Conservation (phyloP, 1,140 invertebrate genomes). For the Maniola jurtina region DNA sequence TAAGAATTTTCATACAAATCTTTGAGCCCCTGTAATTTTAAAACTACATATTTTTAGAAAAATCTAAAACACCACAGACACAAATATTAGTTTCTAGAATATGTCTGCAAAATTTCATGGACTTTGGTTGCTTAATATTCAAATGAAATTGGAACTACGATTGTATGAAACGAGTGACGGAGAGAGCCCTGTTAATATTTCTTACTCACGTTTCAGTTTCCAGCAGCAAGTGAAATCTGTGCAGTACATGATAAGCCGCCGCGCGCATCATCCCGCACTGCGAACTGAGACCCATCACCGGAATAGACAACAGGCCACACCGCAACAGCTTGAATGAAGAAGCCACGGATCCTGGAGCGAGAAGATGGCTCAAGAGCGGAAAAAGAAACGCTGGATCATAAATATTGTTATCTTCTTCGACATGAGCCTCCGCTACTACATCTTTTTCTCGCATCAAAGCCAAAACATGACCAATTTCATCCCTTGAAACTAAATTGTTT, state of each 20-base stretch:
- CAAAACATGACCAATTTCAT: slow-evolving; percentile 39
- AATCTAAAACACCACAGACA: too few relatives aligned
- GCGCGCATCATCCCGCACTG: slow-evolving; percentile 79
- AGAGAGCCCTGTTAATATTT: too few relatives aligned
- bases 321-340: slow-evolving; percentile 83
- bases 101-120: too few relatives aligned
- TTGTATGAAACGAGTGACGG: too few relatives aligned
- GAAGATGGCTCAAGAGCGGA: slow-evolving; percentile 82
- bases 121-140: too few relatives aligned
- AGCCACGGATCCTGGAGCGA: slow-evolving; percentile 83
- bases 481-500: slow-evolving; percentile 43
- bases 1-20: too few relatives aligned
- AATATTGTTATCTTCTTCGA: slow-evolving; percentile 55
- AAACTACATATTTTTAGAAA: too few relatives aligned
- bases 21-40: too few relatives aligned
- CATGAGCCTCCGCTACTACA: slow-evolving; percentile 39
- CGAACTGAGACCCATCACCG: slow-evolving; percentile 82
- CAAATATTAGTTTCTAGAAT: too few relatives aligned
- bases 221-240: slow-evolving; percentile 83
- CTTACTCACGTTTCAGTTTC: slow-evolving; percentile 81
- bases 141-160: too few relatives aligned
- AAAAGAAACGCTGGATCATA: slow-evolving; percentile 88
- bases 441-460: slow-evolving; percentile 37
- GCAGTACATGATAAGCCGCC: slow-evolving; percentile 83
- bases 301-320: slow-evolving; percentile 82